Conservation (phyloP, 2,888 invertebrate species). For the Drosophila ustulata region DNA sequence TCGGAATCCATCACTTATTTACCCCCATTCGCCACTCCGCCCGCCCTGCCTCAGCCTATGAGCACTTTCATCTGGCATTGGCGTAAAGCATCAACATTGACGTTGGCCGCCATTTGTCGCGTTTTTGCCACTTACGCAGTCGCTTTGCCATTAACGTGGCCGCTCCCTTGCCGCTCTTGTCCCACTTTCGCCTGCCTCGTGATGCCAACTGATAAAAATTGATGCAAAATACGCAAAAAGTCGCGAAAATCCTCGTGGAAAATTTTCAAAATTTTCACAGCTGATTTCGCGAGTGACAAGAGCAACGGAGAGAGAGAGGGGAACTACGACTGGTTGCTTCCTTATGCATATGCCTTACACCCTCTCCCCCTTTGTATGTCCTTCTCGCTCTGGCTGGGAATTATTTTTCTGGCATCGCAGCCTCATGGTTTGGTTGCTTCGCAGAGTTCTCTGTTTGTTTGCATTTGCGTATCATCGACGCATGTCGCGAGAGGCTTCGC, state of each 20-base stretch:
- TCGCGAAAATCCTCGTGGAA: constrained; percentile 85
- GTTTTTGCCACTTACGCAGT: constrained; percentile 72
- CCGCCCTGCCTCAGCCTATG: constrained; percentile 37
- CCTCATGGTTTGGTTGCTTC: constrained; percentile 29
- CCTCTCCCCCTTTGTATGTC: constrained; percentile 8
- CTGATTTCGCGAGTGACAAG: constrained; percentile 83
- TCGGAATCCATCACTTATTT: constrained; percentile 38
- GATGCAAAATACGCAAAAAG: constrained; percentile 83
- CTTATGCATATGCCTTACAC: constrained; percentile 78
- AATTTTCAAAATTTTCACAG: constrained; percentile 85
- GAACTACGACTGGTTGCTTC: constrained; percentile 63
- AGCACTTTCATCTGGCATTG: constrained; percentile 45
- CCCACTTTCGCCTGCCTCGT: constrained; percentile 34
- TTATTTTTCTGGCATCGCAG: constrained; percentile 49
- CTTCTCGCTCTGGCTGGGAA: not conserved
- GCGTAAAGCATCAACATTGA: constrained; percentile 36
- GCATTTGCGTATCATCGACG: constrained; percentile 81
- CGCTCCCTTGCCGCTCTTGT: constrained; percentile 4
- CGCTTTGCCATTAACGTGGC: constrained; percentile 66
- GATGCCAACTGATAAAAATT: constrained; percentile 79
- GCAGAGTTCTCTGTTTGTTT: constrained; percentile 66
- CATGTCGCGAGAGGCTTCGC: constrained; percentile 65
- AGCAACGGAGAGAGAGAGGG: constrained; percentile 1
- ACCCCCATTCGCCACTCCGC: not conserved
- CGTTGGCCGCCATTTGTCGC: constrained; percentile 55